These are phyloP conservation scores for Gobio gobio DNA, from an alignment of 2,113 vertebrate species.

Conservation along the genomic window DNA sequence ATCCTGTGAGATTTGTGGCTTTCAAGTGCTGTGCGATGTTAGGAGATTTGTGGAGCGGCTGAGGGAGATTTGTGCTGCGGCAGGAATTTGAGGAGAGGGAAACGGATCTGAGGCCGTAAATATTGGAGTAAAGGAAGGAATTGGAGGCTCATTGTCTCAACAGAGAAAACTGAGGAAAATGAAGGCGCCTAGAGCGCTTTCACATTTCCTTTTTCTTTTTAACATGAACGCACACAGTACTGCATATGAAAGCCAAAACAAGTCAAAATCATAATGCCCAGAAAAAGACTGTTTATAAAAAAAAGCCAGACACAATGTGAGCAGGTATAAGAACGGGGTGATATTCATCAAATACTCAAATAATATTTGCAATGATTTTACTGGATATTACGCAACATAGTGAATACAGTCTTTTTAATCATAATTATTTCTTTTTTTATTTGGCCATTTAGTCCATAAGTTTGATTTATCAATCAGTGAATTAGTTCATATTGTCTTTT, in stretches of 20 bases:
- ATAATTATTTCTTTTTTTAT: too few species aligned
- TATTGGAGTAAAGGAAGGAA: slow-evolving; percentile 19
- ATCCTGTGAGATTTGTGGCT: slow-evolving; percentile 42
- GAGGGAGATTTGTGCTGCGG: slow-evolving; percentile 33
- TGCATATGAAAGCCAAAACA: background rate
- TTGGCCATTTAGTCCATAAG: too few species aligned
- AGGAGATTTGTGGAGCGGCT: slow-evolving; percentile 9
- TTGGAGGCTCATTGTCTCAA: slow-evolving; percentile 3
- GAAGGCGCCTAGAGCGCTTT: background rate
- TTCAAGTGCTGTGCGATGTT: slow-evolving; percentile 34
- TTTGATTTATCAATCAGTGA: too few species aligned
- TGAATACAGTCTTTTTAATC: too few species aligned
- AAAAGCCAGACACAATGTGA: background rate
- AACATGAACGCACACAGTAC: background rate
- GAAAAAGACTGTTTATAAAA: background rate
- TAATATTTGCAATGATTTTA: background rate
- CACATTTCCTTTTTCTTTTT: background rate
- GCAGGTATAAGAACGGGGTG: background rate
- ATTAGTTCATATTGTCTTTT: background rate
- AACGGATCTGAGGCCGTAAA: slow-evolving; percentile 15
- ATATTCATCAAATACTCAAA: background rate
- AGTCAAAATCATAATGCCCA: background rate
- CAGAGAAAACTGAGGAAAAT: slow-evolving; percentile 12
- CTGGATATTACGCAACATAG: too few species aligned
- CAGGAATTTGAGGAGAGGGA: slow-evolving; percentile 19